Base-by-base conservation (phyloP, 2,797 vertebrate species). In the Phaenicophaeus curvirostris region DNA sequence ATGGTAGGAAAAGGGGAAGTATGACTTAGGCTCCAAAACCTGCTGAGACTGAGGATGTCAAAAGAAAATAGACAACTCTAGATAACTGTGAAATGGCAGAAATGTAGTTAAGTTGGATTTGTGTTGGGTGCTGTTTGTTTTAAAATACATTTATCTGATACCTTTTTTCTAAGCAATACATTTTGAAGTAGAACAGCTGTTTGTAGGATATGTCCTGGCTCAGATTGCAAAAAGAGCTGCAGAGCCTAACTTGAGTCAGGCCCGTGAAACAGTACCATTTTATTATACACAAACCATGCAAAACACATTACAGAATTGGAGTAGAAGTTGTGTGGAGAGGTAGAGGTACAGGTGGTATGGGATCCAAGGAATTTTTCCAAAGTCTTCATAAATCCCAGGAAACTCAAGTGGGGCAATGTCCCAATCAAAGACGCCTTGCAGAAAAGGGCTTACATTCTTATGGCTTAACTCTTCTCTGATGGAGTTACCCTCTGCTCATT, bases 141-240 rank as follows among this genome's bases (percentile, higher is more conserved):
- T 66, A 76, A 91, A 95, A 81, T 73, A 24, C 59, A 20, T 81
- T 89, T 93, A 91, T 89, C 73, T 91, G 67, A 81, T 66, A 30
- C 44, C 94, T 82, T 63, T 55, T 93, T 96, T 69, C 82, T 76
- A 59, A 90, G 85, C 62, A 78, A 13, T 89, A 16, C 6, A 9
- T 90, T 95, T 89, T 92, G 78, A 85, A 90, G 71, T 37, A 81
- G 63, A 89, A 73, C 86, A 93, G 90, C 90, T 95, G 86, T 79
- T 95, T 80, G 39, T 74, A 71, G 53, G 72, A 10, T 74, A 85
- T 65, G 37, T 85, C 46, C 39, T 59, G 71, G 35, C 78, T 83
- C 92, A 68, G 75, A 77, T 2, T 87, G 33, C 65, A 85, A 27
- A 83, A 93, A 87, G 75, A 76, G 63, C 92, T 90, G 31, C 89